Evolutionary conservation across 2,888 invertebrate genomes (phyloP).

Genomic region (Papilio elwesi): DNA sequence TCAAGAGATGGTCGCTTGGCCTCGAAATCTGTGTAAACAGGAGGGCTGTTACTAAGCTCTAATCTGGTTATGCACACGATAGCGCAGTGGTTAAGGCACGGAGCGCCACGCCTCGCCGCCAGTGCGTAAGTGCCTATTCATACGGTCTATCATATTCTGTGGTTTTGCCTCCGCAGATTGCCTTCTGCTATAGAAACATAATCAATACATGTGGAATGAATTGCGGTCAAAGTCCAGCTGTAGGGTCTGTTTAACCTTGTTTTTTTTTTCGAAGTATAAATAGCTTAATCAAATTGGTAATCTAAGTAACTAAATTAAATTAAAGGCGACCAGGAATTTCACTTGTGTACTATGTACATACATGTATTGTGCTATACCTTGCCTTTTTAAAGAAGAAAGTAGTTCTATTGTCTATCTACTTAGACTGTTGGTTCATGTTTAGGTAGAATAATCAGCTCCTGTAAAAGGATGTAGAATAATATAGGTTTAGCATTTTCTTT

Average conservation of each 20-base stretch:
- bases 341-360: no score
- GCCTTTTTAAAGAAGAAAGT: no score
- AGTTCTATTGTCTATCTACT: no score
- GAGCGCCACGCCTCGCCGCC: conserved; percentile 28
- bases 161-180: neutral
- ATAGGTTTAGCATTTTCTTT: no score
- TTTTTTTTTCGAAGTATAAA: no score
- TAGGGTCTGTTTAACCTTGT: neutral
- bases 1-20: conserved; percentile 6
- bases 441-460: no score
- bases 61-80: conserved; percentile 37
- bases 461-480: no score
- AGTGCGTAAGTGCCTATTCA: conserved; percentile 21
- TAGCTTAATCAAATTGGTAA: no score
- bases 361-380: no score
- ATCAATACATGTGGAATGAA: neutral
- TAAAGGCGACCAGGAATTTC: no score
- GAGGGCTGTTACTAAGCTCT: neutral
- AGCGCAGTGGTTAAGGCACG: conserved; percentile 23
- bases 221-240: neutral
- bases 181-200: neutral
- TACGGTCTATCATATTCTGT: neutral
- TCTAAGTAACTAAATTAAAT: no score
- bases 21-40: conserved; percentile 15
- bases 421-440: no score